Evolutionary conservation across 2,888 invertebrate species (phyloP).

Genomic region (Leucoma salicis): DNA sequence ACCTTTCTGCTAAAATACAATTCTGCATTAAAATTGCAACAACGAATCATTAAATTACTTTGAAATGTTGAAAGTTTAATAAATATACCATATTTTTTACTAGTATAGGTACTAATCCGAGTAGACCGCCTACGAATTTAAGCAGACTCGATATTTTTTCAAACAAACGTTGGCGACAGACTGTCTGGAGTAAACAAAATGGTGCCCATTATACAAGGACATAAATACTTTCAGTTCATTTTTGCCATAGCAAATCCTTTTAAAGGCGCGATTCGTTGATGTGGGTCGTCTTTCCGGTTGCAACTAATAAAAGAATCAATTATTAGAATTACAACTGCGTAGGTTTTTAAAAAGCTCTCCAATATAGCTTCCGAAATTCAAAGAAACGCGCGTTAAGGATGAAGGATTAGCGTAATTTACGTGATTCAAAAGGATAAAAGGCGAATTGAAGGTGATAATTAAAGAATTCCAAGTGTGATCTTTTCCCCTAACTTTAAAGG

Average conservation of each 20-base stretch:
- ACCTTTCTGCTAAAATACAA: no score
- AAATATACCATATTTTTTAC: conserved; percentile 10
- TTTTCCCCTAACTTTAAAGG: no score
- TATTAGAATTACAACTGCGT: conserved; percentile 65
- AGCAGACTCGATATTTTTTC: conserved; percentile 29
- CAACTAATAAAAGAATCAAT: conserved; percentile 68
- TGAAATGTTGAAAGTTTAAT: no score
- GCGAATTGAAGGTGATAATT: conserved; percentile 29
- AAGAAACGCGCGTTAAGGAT: conserved; percentile 60
- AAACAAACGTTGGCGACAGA: conserved; percentile 54
- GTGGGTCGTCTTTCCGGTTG: conserved; percentile 75
- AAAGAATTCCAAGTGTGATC: conserved; percentile 31
- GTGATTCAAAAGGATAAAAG: conserved; percentile 43
- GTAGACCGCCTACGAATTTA: conserved; percentile 40
- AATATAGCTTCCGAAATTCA: conserved; percentile 73
- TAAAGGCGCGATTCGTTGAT: conserved; percentile 61
- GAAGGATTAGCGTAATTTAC: conserved; percentile 64
- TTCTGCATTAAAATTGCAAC: no score
- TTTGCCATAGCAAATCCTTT: conserved; percentile 71
- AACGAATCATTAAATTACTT: no score
- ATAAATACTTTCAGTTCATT: conserved; percentile 59
- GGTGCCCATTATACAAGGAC: conserved; percentile 44
- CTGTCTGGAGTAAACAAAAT: conserved; percentile 59
- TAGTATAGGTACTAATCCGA: conserved; percentile 19
- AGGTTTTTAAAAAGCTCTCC: conserved; percentile 53